Percentiles rank a stretch among this genome's conserved stretches.
These are phyloP conservation scores for Micronycteris hirsuta DNA, from an alignment of 2,113 vertebrate genomes.

Conservation along the genomic window DNA sequence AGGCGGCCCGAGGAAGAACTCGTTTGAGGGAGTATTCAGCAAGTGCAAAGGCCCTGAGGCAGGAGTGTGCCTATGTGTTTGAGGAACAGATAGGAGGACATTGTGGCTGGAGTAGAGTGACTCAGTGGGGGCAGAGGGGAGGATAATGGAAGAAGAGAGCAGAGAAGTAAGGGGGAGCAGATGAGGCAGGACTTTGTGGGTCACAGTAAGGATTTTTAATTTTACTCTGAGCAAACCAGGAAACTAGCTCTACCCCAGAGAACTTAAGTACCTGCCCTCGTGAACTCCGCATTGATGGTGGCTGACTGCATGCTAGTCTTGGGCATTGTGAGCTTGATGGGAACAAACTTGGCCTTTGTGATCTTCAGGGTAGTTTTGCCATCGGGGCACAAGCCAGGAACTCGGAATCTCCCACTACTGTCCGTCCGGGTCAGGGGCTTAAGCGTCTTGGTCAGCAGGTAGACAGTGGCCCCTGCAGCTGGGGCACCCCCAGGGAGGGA, in stretches of 20 bases:
- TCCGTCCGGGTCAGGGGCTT: constrained; percentile 88
- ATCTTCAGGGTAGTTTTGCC: constrained; percentile 88
- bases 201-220: not conserved
- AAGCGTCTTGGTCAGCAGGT: constrained; percentile 77
- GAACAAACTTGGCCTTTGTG: constrained; percentile 85
- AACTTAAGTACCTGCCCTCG: constrained; percentile 87
- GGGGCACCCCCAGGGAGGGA: constrained; percentile 87
- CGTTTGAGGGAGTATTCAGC: not conserved
- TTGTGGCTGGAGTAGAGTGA: not conserved
- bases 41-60: constrained; percentile 6
- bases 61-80: not conserved
- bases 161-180: not conserved
- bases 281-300: constrained; percentile 86
- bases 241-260: not conserved
- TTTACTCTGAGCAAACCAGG: not conserved
- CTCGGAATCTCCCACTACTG: constrained; percentile 88
- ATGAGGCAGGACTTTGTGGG: not conserved
- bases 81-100: not conserved
- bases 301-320: constrained; percentile 78
- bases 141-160: not conserved
- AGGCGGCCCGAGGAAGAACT: not conserved
- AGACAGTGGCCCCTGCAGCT: constrained; percentile 84
- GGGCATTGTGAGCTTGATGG: constrained; percentile 78
- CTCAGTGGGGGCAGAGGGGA: not conserved
- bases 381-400: constrained; percentile 92